Percentiles rank a stretch among this genome's conserved stretches.
phyloP scores from a whole-genome alignment of 2,797 vertebrate species.

The Gallirallus australis region DNA sequence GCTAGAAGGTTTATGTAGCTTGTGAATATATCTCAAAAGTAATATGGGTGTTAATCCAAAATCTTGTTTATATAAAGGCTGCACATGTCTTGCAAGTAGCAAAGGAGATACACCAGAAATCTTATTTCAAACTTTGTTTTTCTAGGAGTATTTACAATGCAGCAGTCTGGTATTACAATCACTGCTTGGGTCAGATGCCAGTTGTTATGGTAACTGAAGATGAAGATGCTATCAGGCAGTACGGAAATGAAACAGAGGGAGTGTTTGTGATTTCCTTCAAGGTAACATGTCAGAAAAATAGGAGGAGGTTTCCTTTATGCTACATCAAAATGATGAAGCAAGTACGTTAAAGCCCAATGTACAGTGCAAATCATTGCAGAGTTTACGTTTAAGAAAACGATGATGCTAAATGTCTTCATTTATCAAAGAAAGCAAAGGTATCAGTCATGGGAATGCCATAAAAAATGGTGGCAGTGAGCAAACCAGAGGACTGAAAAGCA shows the following conservation, averaged over 20 bases:
- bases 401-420: not conserved
- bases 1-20: not conserved
- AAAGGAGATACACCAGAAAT: not conserved
- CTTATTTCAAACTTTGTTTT: constrained; percentile 34
- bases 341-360: not conserved
- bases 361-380: not conserved
- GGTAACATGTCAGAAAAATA: constrained; percentile 77
- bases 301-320: not conserved
- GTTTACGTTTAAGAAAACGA: not conserved
- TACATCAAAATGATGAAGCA: constrained; percentile 6
- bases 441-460: not conserved
- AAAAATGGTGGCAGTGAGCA: not conserved
- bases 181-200: constrained; percentile 87
- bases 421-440: not conserved
- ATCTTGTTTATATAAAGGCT: not conserved
- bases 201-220: constrained; percentile 96
- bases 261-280: constrained; percentile 94
- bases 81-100: not conserved
- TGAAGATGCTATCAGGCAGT: constrained; percentile 81
- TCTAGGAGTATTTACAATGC: constrained; percentile 92
- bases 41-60: not conserved
- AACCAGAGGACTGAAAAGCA: not conserved
- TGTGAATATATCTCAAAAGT: not conserved
- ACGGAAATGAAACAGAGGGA: constrained; percentile 87
- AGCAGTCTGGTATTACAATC: constrained; percentile 93